A percentile compares a stretch with the other conserved stretches of the same genome.
Evolutionary conservation across 2,113 vertebrate genomes (phyloP).

Genomic region (Anser brachyrhynchus): DNA sequence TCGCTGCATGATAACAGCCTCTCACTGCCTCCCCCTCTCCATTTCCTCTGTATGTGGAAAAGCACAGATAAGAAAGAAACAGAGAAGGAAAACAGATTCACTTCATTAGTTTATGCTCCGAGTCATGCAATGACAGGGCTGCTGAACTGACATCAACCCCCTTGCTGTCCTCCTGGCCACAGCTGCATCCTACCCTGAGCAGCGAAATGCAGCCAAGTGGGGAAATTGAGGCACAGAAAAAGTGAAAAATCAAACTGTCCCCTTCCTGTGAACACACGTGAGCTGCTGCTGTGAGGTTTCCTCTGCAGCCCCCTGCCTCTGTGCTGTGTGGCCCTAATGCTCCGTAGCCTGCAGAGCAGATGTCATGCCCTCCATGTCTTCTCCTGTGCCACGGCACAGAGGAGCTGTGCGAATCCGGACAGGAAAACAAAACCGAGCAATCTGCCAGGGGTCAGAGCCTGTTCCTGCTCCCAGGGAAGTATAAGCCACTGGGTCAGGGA

Average conservation of each 20-base stretch:
- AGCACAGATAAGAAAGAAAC: slow-evolving; percentile 21
- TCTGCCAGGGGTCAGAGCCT: not conserved
- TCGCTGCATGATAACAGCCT: not conserved
- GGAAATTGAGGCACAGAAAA: not conserved
- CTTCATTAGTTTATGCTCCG: not conserved
- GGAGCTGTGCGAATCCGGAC: not conserved
- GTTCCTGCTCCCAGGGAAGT: not conserved
- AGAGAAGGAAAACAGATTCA: slow-evolving; percentile 39
- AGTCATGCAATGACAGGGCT: not conserved
- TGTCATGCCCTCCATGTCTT: not conserved
- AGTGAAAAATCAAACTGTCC: not conserved
- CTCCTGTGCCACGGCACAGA: not conserved
- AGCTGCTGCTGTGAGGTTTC: not conserved
- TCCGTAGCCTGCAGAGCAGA: not conserved
- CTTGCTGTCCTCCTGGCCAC: not conserved
- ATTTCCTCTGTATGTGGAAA: slow-evolving; percentile 37
- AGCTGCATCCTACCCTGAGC: not conserved
- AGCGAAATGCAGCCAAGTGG: not conserved
- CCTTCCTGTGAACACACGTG: not conserved
- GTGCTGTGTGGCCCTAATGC: rapidly evolving
- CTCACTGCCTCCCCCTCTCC: not conserved
- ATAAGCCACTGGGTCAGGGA: slow-evolving; percentile 46
- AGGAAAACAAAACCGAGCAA: not conserved
- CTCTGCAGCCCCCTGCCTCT: not conserved
- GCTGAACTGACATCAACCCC: not conserved